These are phyloP conservation scores for Pitta sordida DNA, from an alignment of 2,113 vertebrate species.

Conservation along the genomic window DNA sequence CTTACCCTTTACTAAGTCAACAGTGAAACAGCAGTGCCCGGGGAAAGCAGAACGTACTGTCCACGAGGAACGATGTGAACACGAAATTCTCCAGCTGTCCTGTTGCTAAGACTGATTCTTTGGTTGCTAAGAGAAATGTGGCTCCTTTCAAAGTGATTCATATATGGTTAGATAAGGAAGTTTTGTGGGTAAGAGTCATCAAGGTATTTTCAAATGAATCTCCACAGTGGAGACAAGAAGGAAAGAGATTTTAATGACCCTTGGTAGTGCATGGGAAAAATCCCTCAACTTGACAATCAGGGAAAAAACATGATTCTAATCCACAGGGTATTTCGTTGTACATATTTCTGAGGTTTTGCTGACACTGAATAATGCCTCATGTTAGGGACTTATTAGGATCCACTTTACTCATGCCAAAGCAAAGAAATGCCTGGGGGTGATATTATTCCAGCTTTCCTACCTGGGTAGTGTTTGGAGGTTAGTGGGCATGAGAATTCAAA, in stretches of 20 bases:
- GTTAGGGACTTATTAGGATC: not conserved
- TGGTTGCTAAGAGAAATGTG: constrained; percentile 53
- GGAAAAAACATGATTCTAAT: not conserved
- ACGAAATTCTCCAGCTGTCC: constrained; percentile 44
- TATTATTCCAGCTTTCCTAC: not conserved
- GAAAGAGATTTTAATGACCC: not conserved
- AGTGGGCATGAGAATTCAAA: not conserved
- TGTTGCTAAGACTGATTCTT: constrained; percentile 51
- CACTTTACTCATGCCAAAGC: not conserved
- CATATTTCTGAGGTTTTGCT: not conserved
- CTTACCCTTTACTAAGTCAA: not conserved
- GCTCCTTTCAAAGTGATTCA: constrained; percentile 52
- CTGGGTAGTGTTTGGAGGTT: not conserved
- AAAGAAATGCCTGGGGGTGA: not conserved
- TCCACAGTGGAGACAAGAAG: not conserved
- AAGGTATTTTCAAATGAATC: constrained; percentile 8
- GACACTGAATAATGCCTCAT: not conserved
- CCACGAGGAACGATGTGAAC: not conserved
- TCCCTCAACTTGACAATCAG: not conserved
- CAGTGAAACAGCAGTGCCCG: not conserved
- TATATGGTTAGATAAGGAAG: constrained; percentile 25
- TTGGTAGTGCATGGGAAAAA: not conserved
- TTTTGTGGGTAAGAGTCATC: not conserved
- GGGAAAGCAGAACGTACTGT: constrained; percentile 51
- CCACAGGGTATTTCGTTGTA: not conserved